These are phyloP conservation scores for Strigamia transsilvanica DNA, from an alignment of 2,888 invertebrate genomes.

Conservation along the genomic window DNA sequence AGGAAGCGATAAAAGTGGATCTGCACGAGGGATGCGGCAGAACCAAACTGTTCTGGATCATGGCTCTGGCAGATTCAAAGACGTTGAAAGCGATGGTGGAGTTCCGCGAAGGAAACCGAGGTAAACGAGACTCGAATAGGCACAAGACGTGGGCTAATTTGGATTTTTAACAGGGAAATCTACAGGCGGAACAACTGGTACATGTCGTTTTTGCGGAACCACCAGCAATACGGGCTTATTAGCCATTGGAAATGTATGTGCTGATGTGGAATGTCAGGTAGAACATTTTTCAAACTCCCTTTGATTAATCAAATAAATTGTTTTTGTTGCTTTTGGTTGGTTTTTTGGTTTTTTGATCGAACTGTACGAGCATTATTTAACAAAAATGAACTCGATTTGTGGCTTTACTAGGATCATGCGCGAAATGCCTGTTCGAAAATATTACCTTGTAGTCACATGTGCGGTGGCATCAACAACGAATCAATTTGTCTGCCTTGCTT, in stretches of 20 bases:
- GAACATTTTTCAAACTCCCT: background rate
- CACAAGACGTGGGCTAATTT: conserved; percentile 56
- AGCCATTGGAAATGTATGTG: conserved; percentile 92
- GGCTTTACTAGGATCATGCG: conserved; percentile 72
- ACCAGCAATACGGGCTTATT: conserved; percentile 81
- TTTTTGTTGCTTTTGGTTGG: background rate
- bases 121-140: conserved; percentile 45
- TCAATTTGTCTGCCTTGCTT: conserved; percentile 86
- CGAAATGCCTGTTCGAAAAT: conserved; percentile 83
- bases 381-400: background rate
- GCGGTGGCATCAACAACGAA: conserved; percentile 92
- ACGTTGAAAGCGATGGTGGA: conserved; percentile 81
- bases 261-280: conserved; percentile 90
- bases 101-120: conserved; percentile 76
- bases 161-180: conserved; percentile 51
- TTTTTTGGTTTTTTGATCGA: background rate
- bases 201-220: conserved; percentile 91
- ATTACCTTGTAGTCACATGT: conserved; percentile 87
- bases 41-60: conserved; percentile 93
- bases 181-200: conserved; percentile 69
- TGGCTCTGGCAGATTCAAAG: conserved; percentile 90
- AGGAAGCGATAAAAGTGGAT: conserved; percentile 94
- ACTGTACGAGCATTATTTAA: too few species aligned
- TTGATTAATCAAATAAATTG: too few species aligned
- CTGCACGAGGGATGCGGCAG: conserved; percentile 95